Conservation (phyloP, 35 echinoderm and acorn worm genomes). For the Anneissia japonica region DNA sequence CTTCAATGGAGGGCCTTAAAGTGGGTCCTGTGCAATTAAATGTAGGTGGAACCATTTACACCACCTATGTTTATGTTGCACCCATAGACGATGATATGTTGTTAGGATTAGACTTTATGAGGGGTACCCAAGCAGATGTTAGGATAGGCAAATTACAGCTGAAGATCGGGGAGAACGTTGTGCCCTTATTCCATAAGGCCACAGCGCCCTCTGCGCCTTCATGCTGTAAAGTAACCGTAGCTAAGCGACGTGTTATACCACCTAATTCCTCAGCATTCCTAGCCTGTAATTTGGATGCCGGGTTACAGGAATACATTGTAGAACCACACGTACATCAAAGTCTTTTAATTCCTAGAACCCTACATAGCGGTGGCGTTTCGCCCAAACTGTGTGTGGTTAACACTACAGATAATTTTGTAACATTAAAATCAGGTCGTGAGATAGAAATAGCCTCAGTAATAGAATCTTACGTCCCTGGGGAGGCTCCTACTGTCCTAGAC, state of each 20-base stretch:
- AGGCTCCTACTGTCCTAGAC: not conserved
- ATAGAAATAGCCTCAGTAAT: not conserved
- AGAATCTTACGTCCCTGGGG: not conserved
- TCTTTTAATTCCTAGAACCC: not conserved
- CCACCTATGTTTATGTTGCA: not conserved
- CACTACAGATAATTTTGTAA: not conserved
- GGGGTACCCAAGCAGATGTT: not conserved
- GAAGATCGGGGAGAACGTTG: not conserved
- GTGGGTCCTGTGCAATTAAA: not conserved
- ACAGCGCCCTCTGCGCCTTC: no score
- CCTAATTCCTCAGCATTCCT: constrained; percentile 12
- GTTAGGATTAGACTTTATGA: not conserved
- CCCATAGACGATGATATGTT: constrained; percentile 2
- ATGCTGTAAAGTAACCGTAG: constrained; percentile 1
- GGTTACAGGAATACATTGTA: not conserved
- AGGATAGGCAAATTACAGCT: not conserved
- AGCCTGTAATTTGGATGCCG: not conserved
- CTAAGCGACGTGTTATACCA: constrained; percentile 11
- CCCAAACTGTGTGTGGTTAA: not conserved
- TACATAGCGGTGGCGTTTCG: not conserved
- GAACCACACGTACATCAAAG: not conserved
- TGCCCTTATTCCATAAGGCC: no score
- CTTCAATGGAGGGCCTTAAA: no score
- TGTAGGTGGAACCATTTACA: not conserved
- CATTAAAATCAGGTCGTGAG: not conserved